Evolutionary conservation across 92 coral and sea anemone genomes (phyloP).

Genomic region (Phenganax stokvisi): DNA sequence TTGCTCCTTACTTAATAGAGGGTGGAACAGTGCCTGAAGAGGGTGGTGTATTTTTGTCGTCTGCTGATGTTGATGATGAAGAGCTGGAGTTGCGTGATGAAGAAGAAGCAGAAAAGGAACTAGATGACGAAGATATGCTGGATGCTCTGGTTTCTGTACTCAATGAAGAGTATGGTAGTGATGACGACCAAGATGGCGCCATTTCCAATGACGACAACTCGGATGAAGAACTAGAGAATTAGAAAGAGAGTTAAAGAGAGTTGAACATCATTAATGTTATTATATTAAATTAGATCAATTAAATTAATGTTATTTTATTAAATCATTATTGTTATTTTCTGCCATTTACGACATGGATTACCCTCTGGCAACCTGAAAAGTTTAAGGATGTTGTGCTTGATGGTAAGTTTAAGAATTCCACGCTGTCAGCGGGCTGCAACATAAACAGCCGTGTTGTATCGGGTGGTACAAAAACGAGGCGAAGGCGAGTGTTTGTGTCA

Average conservation of each 20-base stretch:
- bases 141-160: slow-evolving; percentile 41
- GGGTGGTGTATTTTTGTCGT: slow-evolving; percentile 7
- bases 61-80: slow-evolving; percentile 17
- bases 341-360: too few species aligned
- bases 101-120: slow-evolving; percentile 9
- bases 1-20: not conserved
- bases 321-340: too few species aligned
- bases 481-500: too few species aligned
- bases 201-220: slow-evolving; percentile 27
- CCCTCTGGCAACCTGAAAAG: too few species aligned
- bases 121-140: slow-evolving; percentile 37
- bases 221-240: slow-evolving; percentile 9
- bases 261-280: too few species aligned
- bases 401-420: too few species aligned
- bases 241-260: not conserved
- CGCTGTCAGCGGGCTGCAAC: too few species aligned
- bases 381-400: too few species aligned
- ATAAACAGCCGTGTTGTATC: too few species aligned
- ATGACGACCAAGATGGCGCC: slow-evolving; percentile 34
- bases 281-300: not conserved
- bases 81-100: slow-evolving; percentile 22
- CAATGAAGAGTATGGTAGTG: slow-evolving; percentile 50
- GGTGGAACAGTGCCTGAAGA: slow-evolving; percentile 18
- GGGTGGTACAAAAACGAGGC: too few species aligned
- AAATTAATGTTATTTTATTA: slow-evolving; percentile 6